phyloP scores from a whole-genome alignment of 1,140 invertebrate genomes.

The Carposina sasakii region DNA sequence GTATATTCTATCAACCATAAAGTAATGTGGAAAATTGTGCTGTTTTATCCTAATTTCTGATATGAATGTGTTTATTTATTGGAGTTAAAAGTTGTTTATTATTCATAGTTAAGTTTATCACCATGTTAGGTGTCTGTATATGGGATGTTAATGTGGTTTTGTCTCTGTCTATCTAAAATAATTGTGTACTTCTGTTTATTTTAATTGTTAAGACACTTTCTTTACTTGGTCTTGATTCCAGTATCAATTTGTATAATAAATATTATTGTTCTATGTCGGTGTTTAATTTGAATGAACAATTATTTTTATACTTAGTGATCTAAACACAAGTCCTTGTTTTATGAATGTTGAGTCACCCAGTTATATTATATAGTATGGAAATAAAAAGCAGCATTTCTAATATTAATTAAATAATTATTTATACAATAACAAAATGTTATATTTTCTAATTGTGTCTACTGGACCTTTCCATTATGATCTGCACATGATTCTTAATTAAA shows the following conservation, averaged over 20 bases:
- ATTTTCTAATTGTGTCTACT: constrained; percentile 42
- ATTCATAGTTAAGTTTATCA: constrained; percentile 30
- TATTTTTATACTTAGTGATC: constrained; percentile 22
- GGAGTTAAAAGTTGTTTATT: too few relatives aligned
- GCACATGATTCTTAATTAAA: constrained; percentile 38
- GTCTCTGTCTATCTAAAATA: constrained; percentile 46
- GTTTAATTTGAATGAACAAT: constrained; percentile 24
- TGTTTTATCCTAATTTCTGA: too few relatives aligned
- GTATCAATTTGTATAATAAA: constrained; percentile 62
- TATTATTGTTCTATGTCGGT: constrained; percentile 18
- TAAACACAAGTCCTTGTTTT: constrained; percentile 23
- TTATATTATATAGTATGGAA: not conserved
- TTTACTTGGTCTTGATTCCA: constrained; percentile 63
- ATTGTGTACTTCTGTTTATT: constrained; percentile 46
- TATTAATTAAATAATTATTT: constrained; percentile 59
- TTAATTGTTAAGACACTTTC: constrained; percentile 49
- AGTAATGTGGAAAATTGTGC: too few relatives aligned
- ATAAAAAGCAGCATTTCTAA: constrained; percentile 23
- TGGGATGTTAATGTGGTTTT: constrained; percentile 54
- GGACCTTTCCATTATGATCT: constrained; percentile 13
- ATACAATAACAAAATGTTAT: constrained; percentile 52
- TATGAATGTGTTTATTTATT: too few relatives aligned
- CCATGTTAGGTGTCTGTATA: constrained; percentile 48
- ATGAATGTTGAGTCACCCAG: not conserved
- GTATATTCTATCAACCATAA: too few relatives aligned